Conservation (phyloP, 2,797 vertebrate genomes). For the Graptemys geographica region DNA sequence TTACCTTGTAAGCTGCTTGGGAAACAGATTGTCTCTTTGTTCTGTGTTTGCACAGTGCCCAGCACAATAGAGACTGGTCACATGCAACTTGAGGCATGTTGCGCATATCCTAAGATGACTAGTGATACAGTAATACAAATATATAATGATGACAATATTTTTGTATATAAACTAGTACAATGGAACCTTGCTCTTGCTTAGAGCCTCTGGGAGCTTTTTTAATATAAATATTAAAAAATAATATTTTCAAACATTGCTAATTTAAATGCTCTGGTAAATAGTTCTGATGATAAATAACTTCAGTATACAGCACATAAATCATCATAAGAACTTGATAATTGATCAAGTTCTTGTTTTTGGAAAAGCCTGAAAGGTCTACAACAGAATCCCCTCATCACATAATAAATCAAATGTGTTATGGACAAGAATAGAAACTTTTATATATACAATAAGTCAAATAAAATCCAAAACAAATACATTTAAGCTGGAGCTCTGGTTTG, state of each 20-base stretch:
- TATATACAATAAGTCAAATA: constrained; percentile 21
- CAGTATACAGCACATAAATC: constrained; percentile 39
- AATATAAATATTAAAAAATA: constrained; percentile 37
- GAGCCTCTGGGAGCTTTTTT: neutral
- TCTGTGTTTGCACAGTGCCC: neutral
- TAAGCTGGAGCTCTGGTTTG: constrained; percentile 10
- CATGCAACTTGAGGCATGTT: neutral
- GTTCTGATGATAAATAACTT: constrained; percentile 39
- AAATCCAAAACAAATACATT: constrained; percentile 23
- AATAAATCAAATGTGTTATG: constrained; percentile 53
- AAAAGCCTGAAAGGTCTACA: constrained; percentile 40
- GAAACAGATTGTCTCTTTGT: neutral
- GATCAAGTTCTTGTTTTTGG: constrained; percentile 50
- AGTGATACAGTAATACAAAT: neutral
- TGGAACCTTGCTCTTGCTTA: neutral
- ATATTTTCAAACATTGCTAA: neutral
- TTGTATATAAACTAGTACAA: neutral
- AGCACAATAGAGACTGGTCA: neutral
- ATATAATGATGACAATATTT: neutral
- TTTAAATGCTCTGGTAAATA: constrained; percentile 21
- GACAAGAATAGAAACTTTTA: constrained; percentile 3
- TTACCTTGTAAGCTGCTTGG: neutral
- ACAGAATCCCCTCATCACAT: constrained; percentile 41
- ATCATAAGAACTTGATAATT: constrained; percentile 36
- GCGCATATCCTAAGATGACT: neutral